Evolutionary conservation across 1,140 invertebrate species (phyloP).

Genomic region (Nasonia giraulti): DNA sequence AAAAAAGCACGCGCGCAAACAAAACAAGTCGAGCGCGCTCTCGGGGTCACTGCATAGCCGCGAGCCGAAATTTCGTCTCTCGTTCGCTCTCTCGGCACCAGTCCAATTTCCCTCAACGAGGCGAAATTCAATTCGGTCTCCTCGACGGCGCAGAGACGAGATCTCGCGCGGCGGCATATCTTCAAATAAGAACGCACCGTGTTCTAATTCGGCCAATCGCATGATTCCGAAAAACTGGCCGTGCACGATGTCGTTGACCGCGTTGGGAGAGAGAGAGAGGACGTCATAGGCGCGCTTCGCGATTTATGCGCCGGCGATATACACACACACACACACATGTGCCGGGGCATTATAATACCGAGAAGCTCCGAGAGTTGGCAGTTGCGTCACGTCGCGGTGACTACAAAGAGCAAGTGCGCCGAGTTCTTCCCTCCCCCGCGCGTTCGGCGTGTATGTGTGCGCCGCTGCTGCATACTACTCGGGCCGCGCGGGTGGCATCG

Average conservation of each 20-base stretch:
- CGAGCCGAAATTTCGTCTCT: background rate
- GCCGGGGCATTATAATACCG: slow-evolving; percentile 60
- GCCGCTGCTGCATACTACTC: slow-evolving; percentile 64
- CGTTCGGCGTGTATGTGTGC: slow-evolving; percentile 37
- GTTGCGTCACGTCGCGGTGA: slow-evolving; percentile 72
- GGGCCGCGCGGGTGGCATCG: slow-evolving; percentile 52
- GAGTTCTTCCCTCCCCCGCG: slow-evolving; percentile 42
- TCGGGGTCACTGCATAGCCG: background rate
- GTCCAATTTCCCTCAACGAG: slow-evolving; percentile 32
- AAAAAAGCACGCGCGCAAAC: background rate
- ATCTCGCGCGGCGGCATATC: background rate
- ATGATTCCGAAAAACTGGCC: slow-evolving; percentile 66
- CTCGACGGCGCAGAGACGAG: background rate
- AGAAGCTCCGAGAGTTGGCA: slow-evolving; percentile 66
- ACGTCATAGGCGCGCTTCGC: slow-evolving; percentile 23
- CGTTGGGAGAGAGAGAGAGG: slow-evolving; percentile 57
- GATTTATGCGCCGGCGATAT: slow-evolving; percentile 47
- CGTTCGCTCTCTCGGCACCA: background rate
- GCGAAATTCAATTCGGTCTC: slow-evolving; percentile 34
- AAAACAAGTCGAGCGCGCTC: background rate
- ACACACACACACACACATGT: slow-evolving; percentile 5
- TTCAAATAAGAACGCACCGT: background rate
- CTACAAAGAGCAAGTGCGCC: slow-evolving; percentile 65
- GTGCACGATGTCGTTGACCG: slow-evolving; percentile 14
- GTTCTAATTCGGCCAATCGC: slow-evolving; percentile 69